These are phyloP conservation scores for Eulemur rufifrons DNA, from an alignment of 2,113 vertebrate genomes.

Conservation along the genomic window DNA sequence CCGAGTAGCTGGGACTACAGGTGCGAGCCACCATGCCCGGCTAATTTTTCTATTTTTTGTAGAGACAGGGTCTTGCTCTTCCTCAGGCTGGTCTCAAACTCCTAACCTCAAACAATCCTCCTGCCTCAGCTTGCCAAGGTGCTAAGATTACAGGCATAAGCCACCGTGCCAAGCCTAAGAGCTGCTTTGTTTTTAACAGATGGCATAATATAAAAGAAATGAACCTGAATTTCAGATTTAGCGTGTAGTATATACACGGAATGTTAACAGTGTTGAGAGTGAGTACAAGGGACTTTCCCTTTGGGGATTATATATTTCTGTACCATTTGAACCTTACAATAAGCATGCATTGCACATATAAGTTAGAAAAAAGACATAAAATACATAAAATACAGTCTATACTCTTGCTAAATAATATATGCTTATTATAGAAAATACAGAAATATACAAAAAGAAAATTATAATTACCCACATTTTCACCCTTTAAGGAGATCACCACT, in stretches of 20 bases:
- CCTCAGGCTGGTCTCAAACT: neutral
- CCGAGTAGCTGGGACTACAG: too few relatives aligned
- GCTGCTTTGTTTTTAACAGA: neutral
- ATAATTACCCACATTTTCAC: neutral
- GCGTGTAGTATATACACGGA: neutral
- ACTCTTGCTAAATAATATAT: neutral
- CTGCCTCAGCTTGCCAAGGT: neutral
- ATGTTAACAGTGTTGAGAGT: neutral
- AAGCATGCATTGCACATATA: neutral
- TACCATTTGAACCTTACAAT: neutral
- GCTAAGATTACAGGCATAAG: neutral
- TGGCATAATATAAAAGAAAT: slow-evolving; percentile 9
- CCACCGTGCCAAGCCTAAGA: neutral
- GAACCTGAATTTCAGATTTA: neutral
- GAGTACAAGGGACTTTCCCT: neutral
- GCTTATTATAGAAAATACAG: neutral
- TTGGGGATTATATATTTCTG: neutral
- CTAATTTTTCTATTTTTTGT: neutral
- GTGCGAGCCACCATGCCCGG: too few relatives aligned
- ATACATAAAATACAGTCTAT: neutral
- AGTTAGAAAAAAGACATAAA: neutral
- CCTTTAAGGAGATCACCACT: neutral
- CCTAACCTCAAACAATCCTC: neutral
- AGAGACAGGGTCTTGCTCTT: neutral
- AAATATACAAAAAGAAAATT: neutral